Conservation (phyloP, 64 coral and sea anemone genomes). For the Pachyseris speciosa region DNA sequence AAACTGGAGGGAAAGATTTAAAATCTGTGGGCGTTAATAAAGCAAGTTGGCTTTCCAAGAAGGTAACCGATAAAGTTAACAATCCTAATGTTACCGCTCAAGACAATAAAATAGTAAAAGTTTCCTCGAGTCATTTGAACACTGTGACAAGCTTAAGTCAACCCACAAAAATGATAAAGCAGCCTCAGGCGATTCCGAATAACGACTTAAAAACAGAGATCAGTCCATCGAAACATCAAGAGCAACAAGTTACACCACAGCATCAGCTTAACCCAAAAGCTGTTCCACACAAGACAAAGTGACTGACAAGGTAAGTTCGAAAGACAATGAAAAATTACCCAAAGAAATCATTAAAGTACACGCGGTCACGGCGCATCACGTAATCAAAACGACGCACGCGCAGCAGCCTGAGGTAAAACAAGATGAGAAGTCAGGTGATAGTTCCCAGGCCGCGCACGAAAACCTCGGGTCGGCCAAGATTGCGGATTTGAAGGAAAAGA, state of each 20-base stretch:
- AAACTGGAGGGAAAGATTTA: not conserved
- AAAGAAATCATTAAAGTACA: not conserved
- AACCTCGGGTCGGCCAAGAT: not conserved
- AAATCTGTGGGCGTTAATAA: not conserved
- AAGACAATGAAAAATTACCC: not conserved
- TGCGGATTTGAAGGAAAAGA: conserved; percentile 60
- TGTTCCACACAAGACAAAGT: too few relatives aligned
- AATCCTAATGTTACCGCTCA: not conserved
- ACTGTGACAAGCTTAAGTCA: not conserved
- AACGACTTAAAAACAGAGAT: not conserved
- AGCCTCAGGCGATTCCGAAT: not conserved
- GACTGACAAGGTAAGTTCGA: not conserved
- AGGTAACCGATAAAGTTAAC: not conserved
- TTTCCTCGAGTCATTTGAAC: not conserved
- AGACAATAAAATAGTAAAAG: not conserved
- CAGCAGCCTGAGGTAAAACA: not conserved
- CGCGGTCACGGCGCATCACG: not conserved
- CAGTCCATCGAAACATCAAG: not conserved
- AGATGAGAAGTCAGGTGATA: not conserved
- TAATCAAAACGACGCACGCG: not conserved
- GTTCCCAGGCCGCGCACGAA: not conserved
- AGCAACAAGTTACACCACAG: not conserved
- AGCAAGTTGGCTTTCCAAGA: not conserved
- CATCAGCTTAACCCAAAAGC: not conserved
- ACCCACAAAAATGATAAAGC: not conserved